A percentile compares a stretch with the other conserved stretches of the same genome.
These are phyloP conservation scores for Eilema caniola DNA, from an alignment of 2,888 invertebrate genomes.

Conservation along the genomic window DNA sequence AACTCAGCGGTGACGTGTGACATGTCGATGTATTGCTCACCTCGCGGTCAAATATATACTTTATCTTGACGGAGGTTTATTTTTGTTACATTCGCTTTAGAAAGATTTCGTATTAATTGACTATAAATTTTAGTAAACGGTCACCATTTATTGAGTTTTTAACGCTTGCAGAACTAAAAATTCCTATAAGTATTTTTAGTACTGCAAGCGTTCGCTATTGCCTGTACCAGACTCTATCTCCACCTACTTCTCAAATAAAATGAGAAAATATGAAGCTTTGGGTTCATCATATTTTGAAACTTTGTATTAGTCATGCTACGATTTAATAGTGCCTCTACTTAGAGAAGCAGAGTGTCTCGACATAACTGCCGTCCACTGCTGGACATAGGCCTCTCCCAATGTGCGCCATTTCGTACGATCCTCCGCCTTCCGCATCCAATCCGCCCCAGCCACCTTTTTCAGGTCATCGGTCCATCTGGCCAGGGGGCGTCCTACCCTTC, in stretches of 20 bases:
- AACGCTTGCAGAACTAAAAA: too few relatives aligned
- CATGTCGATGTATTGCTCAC: slow-evolving; percentile 52
- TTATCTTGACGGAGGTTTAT: slow-evolving; percentile 32
- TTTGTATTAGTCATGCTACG: not conserved
- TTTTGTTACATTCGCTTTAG: not conserved
- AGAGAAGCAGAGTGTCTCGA: not conserved
- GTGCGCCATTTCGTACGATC: too few relatives aligned
- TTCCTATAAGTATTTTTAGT: not conserved
- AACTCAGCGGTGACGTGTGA: slow-evolving; percentile 65
- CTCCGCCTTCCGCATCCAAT: too few relatives aligned
- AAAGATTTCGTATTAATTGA: not conserved
- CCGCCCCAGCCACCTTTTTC: too few relatives aligned
- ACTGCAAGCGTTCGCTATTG: not conserved
- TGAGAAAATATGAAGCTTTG: too few relatives aligned
- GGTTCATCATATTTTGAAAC: not conserved
- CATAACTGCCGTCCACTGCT: too few relatives aligned
- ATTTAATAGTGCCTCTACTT: not conserved
- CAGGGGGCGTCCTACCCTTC: too few relatives aligned
- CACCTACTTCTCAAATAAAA: too few relatives aligned
- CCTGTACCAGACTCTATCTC: too few relatives aligned
- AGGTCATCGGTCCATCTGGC: too few relatives aligned
- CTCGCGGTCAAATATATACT: slow-evolving; percentile 40
- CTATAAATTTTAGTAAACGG: not conserved
- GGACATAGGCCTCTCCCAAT: too few relatives aligned
- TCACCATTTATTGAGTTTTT: too few relatives aligned